Conservation (phyloP, 2,797 vertebrate species). For the Dromococcyx pavoninus region DNA sequence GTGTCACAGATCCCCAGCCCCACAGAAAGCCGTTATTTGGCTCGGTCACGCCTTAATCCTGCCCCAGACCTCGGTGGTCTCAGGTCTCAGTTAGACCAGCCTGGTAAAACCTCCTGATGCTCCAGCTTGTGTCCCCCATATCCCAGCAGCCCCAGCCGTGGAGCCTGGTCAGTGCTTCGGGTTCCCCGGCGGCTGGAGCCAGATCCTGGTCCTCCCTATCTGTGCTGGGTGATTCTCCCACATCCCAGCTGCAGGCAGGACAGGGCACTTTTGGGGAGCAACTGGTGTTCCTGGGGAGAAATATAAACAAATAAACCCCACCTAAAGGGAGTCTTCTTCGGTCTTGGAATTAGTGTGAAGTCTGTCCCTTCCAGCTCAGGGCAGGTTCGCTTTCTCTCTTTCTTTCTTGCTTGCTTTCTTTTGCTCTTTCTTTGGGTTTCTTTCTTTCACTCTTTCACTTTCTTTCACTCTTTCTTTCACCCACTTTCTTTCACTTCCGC, state of each 20-base stretch:
- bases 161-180: not conserved
- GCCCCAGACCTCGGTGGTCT: not conserved
- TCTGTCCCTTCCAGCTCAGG: not conserved
- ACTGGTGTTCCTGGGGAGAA: not conserved
- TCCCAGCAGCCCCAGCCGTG: fast-evolving
- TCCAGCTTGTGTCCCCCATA: too few species aligned
- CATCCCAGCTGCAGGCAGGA: not conserved
- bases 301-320: not conserved
- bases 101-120: not conserved
- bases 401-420: too few species aligned
- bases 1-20: fast-evolving
- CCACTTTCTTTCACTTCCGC: too few species aligned
- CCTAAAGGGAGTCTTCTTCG: not conserved
- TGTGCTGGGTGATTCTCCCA: not conserved
- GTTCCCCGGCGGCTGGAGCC: not conserved
- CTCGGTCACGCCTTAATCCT: not conserved
- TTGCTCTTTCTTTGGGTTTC: not conserved
- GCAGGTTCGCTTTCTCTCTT: not conserved
- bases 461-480: not conserved
- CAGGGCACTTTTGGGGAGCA: not conserved
- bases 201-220: fast-evolving
- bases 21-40: not conserved
- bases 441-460: too few species aligned
- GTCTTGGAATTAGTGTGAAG: not conserved
- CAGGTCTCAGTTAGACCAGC: not conserved